Conservation (phyloP, 1,140 invertebrate species). For the Parasteatoda tepidariorum region DNA sequence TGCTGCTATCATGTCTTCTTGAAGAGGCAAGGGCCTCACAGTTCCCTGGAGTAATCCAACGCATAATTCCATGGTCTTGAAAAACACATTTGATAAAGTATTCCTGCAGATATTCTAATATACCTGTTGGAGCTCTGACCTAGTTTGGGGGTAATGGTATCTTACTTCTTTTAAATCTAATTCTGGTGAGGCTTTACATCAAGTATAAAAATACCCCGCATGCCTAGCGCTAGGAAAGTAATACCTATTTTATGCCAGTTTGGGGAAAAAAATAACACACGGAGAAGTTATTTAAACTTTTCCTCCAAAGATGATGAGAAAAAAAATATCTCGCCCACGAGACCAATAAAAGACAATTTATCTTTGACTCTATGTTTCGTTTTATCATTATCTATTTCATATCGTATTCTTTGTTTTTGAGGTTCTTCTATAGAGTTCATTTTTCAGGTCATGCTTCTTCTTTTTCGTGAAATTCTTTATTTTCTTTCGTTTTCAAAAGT, state of each 20-base stretch:
- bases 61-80: conserved; percentile 12
- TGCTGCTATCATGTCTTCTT: conserved; percentile 5
- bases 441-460: conserved; percentile 20
- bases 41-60: conserved; percentile 12
- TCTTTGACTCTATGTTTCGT: conserved; percentile 5
- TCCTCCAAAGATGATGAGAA: neutral
- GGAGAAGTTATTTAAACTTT: conserved; percentile 8
- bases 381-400: conserved; percentile 4
- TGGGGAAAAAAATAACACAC: neutral
- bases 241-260: conserved; percentile 21
- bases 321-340: neutral
- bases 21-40: neutral
- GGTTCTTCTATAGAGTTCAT: conserved; percentile 1
- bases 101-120: neutral
- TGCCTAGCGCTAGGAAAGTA: neutral
- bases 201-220: neutral
- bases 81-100: conserved; percentile 4
- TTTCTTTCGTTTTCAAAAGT: neutral
- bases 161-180: conserved; percentile 1
- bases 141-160: neutral
- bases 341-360: conserved; percentile 42
- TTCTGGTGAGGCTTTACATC: neutral
- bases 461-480: neutral
- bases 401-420: neutral
- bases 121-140: neutral